Evolutionary conservation across 2,888 invertebrate species (phyloP).

Genomic region (Amphimallon solstitiale): DNA sequence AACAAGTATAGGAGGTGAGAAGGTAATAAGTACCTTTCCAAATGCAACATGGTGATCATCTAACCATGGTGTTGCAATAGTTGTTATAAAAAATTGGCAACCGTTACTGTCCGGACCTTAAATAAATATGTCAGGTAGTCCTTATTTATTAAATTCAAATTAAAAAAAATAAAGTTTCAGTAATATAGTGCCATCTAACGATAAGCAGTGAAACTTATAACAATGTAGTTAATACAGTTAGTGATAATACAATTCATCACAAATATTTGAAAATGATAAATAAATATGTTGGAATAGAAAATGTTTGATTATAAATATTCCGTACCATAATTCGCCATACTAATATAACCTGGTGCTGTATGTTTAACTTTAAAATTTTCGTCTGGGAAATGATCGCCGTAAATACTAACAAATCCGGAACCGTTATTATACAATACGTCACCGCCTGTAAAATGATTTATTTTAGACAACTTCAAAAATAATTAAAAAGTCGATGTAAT

Average conservation of each 20-base stretch:
- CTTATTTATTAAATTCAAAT: too few species aligned
- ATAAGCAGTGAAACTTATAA: too few species aligned
- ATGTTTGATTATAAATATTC: too few species aligned
- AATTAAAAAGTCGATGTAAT: not conserved
- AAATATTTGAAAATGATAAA: too few species aligned
- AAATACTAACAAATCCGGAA: constrained; percentile 85
- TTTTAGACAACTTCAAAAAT: not conserved
- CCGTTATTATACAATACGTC: constrained; percentile 87
- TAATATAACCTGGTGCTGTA: constrained; percentile 83
- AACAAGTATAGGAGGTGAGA: not conserved
- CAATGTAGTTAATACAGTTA: too few species aligned
- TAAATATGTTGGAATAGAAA: too few species aligned
- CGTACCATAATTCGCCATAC: constrained; percentile 89
- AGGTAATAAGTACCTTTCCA: constrained; percentile 77
- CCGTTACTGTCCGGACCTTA: constrained; percentile 89
- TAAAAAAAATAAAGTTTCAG: too few species aligned
- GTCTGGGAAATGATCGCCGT: constrained; percentile 85
- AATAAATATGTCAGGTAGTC: too few species aligned
- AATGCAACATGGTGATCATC: constrained; percentile 90
- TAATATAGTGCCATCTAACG: too few species aligned
- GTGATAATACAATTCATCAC: too few species aligned
- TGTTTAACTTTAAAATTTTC: constrained; percentile 87
- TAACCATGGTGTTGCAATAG: constrained; percentile 86
- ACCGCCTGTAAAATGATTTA: constrained; percentile 71
- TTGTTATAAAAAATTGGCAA: constrained; percentile 95